Percentiles rank a stretch among this genome's conserved stretches.
phyloP scores from a whole-genome alignment of 2,888 invertebrate species.

The Drosophila emarginata region DNA sequence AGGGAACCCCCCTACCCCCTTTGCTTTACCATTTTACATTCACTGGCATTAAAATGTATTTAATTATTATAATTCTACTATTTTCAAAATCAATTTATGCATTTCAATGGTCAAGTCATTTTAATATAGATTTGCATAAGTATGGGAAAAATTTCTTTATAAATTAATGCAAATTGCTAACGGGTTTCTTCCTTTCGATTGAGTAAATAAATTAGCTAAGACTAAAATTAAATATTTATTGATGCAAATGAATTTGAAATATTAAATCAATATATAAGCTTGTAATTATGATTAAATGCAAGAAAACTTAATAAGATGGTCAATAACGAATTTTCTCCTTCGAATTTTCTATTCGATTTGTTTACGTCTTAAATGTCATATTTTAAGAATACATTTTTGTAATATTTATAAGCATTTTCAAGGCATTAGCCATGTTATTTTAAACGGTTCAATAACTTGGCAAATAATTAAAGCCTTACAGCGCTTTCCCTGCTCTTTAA shows the following conservation, averaged over 20 bases:
- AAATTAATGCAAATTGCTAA: conserved; percentile 24
- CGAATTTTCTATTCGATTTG: no score
- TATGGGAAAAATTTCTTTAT: conserved; percentile 12
- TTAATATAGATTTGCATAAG: conserved; percentile 30
- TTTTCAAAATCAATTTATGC: conserved; percentile 21
- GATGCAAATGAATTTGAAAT: conserved; percentile 17
- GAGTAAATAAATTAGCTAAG: conserved; percentile 13
- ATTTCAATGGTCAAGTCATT: not conserved
- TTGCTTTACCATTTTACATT: not conserved
- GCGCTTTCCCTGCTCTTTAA: no score
- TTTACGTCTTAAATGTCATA: not conserved
- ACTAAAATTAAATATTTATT: conserved; percentile 27
- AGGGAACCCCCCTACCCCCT: conserved; percentile 2
- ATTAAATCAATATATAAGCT: not conserved
- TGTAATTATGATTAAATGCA: not conserved
- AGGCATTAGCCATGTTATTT: no score
- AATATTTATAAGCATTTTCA: no score
- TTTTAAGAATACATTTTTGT: no score
- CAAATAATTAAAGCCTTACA: no score
- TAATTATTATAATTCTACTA: conserved; percentile 28
- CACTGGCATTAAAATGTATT: not conserved
- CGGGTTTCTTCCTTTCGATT: conserved; percentile 25
- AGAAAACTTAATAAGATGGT: not conserved
- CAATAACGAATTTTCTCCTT: not conserved
- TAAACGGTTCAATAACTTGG: no score